These are phyloP conservation scores for Garra rufa DNA, from an alignment of 2,113 vertebrate genomes.

Conservation along the genomic window DNA sequence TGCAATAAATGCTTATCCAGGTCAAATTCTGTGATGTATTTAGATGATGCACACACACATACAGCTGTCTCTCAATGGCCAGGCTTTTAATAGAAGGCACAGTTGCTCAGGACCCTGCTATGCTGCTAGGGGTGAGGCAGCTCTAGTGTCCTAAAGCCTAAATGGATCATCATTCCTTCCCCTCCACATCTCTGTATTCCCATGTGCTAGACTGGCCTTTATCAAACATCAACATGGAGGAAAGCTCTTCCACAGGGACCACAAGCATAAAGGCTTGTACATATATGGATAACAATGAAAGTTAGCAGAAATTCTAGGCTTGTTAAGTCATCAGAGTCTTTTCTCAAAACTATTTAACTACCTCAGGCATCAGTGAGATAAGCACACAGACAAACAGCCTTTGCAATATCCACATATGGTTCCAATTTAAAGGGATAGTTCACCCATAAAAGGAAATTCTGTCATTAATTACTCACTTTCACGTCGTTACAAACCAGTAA, in stretches of 20 bases:
- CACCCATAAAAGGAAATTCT: not conserved
- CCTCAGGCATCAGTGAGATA: not conserved
- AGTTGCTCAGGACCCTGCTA: conserved; percentile 46
- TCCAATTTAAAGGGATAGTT: not conserved
- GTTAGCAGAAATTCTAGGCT: not conserved
- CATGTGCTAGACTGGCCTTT: conserved; percentile 11
- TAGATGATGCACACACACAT: conserved; percentile 36
- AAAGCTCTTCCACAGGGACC: not conserved
- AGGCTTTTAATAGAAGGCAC: conserved; percentile 58
- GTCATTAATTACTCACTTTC: too few relatives aligned
- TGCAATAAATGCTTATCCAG: conserved; percentile 39
- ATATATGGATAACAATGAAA: not conserved
- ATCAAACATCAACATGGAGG: not conserved
- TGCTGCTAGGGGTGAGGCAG: conserved; percentile 32
- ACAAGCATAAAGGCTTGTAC: not conserved
- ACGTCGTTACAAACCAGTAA: too few relatives aligned
- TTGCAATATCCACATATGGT: not conserved
- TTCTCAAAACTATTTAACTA: not conserved
- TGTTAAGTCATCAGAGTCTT: conserved; percentile 13
- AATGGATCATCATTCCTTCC: conserved; percentile 36
- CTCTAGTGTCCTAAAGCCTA: conserved; percentile 31
- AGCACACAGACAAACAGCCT: not conserved
- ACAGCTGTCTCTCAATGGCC: conserved; percentile 44
- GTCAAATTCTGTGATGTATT: conserved; percentile 37
- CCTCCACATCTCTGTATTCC: conserved; percentile 4